Percentiles rank a stretch among this genome's conserved stretches.
phyloP scores from a whole-genome alignment of 2,113 vertebrate genomes.

The Lipotes vexillifer region DNA sequence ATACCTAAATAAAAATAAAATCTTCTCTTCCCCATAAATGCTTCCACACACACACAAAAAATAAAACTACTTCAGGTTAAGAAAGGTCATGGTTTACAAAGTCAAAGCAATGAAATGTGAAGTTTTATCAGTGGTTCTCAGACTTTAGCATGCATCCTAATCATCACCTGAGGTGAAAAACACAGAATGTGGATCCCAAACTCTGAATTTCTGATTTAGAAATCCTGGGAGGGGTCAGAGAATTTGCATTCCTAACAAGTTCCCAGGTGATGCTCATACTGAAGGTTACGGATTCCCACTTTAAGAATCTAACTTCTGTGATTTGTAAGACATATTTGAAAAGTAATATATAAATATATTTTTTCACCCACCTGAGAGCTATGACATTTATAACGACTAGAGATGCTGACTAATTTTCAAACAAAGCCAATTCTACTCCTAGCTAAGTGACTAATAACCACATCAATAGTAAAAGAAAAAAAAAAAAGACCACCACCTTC shows the following conservation, averaged over 20 bases:
- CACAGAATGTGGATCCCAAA: background rate
- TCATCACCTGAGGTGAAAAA: background rate
- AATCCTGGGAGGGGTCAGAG: background rate
- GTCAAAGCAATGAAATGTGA: background rate
- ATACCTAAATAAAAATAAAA: background rate
- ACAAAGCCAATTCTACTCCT: slow-evolving; percentile 1
- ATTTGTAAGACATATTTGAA: background rate
- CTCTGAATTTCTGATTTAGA: background rate
- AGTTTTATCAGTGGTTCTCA: background rate
- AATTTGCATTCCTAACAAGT: background rate
- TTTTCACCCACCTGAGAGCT: background rate
- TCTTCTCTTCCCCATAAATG: background rate
- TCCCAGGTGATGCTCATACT: background rate
- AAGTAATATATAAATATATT: background rate
- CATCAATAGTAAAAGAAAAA: background rate
- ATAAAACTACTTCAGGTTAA: background rate
- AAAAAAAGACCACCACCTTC: background rate
- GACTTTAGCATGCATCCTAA: background rate
- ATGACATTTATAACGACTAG: background rate
- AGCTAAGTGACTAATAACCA: slow-evolving; percentile 2
- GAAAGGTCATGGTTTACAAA: slow-evolving; percentile 23
- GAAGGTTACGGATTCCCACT: background rate
- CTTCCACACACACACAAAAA: background rate
- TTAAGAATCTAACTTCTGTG: background rate
- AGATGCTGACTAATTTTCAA: background rate